A percentile compares a stretch with the other conserved stretches of the same genome.
Evolutionary conservation across 2,797 vertebrate genomes (phyloP).

Genomic region (Amblyopsis hoosieri): DNA sequence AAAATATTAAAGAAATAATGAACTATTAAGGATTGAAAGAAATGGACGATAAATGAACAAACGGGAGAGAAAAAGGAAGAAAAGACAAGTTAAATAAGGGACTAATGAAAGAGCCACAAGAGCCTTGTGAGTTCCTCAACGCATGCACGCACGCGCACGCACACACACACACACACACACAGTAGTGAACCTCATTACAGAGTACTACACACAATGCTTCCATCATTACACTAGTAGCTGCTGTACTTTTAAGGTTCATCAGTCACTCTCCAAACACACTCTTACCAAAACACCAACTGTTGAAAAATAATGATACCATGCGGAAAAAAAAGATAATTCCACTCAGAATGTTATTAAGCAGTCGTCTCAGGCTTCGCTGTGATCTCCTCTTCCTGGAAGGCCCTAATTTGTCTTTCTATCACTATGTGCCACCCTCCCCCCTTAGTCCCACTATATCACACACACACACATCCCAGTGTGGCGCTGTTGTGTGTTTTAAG

Average conservation of each 20-base stretch:
- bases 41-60: conserved; percentile 21
- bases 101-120: conserved; percentile 13
- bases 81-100: not conserved
- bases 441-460: not conserved
- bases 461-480: not conserved
- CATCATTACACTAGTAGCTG: not conserved
- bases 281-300: not conserved
- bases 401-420: not conserved
- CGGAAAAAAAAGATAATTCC: not conserved
- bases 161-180: not conserved
- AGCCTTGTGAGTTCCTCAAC: not conserved
- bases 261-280: not conserved
- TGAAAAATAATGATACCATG: too few species aligned
- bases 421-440: not conserved
- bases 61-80: not conserved
- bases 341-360: not conserved
- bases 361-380: not conserved
- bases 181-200: not conserved
- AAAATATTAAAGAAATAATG: too few species aligned
- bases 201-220: not conserved
- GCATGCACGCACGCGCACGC: not conserved
- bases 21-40: too few species aligned
- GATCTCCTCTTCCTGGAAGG: not conserved
- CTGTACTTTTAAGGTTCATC: not conserved
- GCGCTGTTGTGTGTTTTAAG: not conserved